Conservation (phyloP, 2,888 invertebrate species). For the Glyphotaelius pellucidus region DNA sequence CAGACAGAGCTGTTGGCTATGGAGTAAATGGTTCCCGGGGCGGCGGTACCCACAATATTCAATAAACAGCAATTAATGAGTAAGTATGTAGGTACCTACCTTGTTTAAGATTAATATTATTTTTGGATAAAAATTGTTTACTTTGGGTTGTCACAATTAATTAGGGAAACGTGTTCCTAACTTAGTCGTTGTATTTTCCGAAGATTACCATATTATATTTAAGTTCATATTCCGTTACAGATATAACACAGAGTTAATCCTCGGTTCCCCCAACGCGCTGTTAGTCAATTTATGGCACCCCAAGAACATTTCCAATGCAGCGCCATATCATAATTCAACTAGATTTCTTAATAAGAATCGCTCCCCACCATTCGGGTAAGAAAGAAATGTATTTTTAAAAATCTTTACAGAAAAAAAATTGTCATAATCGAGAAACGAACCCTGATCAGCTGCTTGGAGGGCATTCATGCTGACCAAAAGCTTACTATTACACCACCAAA, state of each 20-base stretch:
- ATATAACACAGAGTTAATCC: conserved; percentile 41
- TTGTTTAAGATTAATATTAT: no score
- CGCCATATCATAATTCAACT: conserved; percentile 41
- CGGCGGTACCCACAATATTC: no score
- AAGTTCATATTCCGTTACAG: conserved; percentile 20
- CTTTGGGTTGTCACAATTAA: not conserved
- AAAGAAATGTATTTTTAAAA: not conserved
- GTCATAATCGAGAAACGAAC: no score
- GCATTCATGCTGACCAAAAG: no score
- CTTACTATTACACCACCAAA: no score
- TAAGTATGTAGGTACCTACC: no score
- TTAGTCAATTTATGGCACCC: conserved; percentile 47
- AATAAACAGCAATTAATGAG: no score
- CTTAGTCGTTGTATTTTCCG: not conserved
- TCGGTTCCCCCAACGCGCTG: conserved; percentile 8
- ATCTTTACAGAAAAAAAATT: no score
- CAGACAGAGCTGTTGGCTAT: no score
- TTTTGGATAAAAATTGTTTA: not conserved
- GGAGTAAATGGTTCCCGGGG: no score
- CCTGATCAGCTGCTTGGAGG: no score
- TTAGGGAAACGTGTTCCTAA: conserved; percentile 27
- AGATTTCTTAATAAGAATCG: conserved; percentile 51
- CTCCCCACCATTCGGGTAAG: not conserved
- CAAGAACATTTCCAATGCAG: conserved; percentile 28
- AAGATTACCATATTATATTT: conserved; percentile 18